Conservation (phyloP, 1,140 invertebrate species). For the Metaphire vulgaris region DNA sequence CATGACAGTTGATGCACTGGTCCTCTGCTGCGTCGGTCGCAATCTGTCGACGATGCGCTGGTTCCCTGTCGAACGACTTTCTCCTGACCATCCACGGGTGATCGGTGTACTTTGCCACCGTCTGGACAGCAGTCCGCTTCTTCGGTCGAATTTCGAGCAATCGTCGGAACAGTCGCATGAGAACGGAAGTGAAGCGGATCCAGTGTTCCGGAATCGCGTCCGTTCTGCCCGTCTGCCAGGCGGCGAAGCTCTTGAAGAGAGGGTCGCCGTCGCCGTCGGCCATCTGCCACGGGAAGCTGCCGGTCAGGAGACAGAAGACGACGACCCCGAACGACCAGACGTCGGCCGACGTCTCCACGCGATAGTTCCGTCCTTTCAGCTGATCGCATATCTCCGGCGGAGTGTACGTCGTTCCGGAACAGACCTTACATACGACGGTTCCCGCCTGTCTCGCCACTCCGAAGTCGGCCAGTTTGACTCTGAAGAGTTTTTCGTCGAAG, state of each 20-base stretch:
- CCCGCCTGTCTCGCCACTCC: constrained; percentile 17
- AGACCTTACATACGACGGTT: constrained; percentile 15
- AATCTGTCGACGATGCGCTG: no score
- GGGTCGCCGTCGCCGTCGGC: constrained; percentile 11
- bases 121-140: neutral
- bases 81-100: constrained; percentile 1
- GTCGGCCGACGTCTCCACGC: constrained; percentile 12
- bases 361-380: neutral
- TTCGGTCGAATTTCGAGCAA: constrained; percentile 4
- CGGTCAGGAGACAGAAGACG: constrained; percentile 18
- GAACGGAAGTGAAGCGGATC: neutral
- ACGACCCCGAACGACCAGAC: constrained; percentile 20
- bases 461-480: constrained; percentile 20
- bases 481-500: constrained; percentile 6
- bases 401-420: constrained; percentile 20
- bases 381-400: constrained; percentile 13
- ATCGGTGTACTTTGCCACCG: neutral
- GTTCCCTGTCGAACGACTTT: no score
- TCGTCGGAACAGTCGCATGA: constrained; percentile 4
- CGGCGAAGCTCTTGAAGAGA: constrained; percentile 11
- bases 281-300: constrained; percentile 20
- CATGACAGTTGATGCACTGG: no score
- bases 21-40: no score
- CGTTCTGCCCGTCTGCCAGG: constrained; percentile 13
- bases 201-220: constrained; percentile 12